These are phyloP conservation scores for Myotis vivesi DNA, from an alignment of 2,797 vertebrate species.

Conservation along the genomic window DNA sequence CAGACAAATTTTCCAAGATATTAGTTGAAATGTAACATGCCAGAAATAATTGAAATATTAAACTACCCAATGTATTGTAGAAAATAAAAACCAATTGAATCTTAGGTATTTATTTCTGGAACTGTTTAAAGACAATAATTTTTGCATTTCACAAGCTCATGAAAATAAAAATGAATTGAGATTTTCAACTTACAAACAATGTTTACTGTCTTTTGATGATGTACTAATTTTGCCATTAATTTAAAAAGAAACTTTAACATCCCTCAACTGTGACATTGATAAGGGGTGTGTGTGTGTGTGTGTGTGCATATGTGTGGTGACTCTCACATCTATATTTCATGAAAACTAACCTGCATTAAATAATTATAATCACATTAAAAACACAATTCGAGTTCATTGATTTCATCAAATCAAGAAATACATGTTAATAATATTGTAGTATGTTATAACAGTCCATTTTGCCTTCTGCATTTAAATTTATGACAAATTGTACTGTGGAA, in stretches of 20 bases:
- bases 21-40: background rate
- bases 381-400: background rate
- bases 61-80: background rate
- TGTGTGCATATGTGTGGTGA: background rate
- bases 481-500: background rate
- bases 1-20: background rate
- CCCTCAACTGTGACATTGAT: background rate
- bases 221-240: background rate
- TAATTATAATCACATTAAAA: background rate
- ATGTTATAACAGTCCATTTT: background rate
- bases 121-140: background rate
- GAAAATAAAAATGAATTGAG: background rate
- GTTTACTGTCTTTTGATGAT: background rate
- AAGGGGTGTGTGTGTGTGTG: fast-evolving
- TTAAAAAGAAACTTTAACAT: background rate
- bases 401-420: background rate
- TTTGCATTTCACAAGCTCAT: background rate
- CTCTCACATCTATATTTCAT: background rate
- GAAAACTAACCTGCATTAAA: background rate
- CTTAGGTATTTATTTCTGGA: background rate
- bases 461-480: background rate
- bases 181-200: background rate
- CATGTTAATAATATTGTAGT: background rate
- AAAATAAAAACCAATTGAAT: background rate
- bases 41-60: conserved; percentile 2